Evolutionary conservation across 2,888 invertebrate species (phyloP), one percentile per base, ranked within the genome.

Genomic region (Meganola albula): DNA sequence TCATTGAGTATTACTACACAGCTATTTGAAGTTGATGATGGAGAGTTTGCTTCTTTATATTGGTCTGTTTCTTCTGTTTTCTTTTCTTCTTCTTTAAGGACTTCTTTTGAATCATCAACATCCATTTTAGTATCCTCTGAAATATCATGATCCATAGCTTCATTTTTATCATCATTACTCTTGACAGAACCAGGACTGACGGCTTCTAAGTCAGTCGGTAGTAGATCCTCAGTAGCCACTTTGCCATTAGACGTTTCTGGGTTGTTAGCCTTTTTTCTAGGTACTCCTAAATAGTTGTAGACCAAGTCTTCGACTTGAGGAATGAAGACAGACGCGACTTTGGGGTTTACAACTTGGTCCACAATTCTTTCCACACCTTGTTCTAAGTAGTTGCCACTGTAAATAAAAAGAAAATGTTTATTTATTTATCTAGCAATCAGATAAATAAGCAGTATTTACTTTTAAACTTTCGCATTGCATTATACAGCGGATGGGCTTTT

Each of bases 291-390:
- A 70, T 91, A 93, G 68, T 93, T 93, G 64, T 96, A 97, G 0
- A 96, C 93, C 9, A 96, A 91, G 57, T 96, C 94, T 74, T 96
- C 96, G 5, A 98, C 94, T 87, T 94, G 92, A 0, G 97, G 95
- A 63, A 94, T 92, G 68, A 97, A 96, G 7, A 95, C 90, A 2
- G 93, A 90, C 44, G 92, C 90, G 4, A 97, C 93, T 86, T 97
- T 97, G 0, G 96, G 96, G 73, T 96, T 96, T 0, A 98, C 96
- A 0, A 97, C 96, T 87, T 98, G 98, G 67, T 97, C 97, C 0
- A 98, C 96, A 44, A 98, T 96, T 48, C 97, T 90, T 70, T 97
- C 96, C 2, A 98, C 95, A 5, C 98, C 98, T 49, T 92, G 92
- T 59, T 96, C 95, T 48, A 98, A 83, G 74, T 93, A 96, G 24